Conservation (phyloP, 23 tunicate species). For the Diplosoma virens region DNA sequence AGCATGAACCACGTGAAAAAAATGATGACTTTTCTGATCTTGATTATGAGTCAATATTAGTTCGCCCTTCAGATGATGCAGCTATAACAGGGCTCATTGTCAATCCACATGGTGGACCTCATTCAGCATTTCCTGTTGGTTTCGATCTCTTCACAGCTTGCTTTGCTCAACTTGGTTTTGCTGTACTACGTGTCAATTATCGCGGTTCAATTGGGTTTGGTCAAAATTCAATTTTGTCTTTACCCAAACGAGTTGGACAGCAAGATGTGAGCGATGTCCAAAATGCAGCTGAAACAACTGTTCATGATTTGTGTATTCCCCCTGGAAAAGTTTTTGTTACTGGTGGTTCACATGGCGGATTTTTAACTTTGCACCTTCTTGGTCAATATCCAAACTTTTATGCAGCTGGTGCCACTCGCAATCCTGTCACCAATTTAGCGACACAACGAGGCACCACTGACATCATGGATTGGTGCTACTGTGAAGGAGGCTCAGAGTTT, state of each 20-base stretch:
- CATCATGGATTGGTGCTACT: slow-evolving; percentile 80
- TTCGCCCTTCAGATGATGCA: slow-evolving; percentile 29
- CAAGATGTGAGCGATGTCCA: slow-evolving; percentile 88
- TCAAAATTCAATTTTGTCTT: slow-evolving; percentile 49
- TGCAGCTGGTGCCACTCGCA: slow-evolving; percentile 61
- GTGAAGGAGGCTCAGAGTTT: slow-evolving; percentile 48
- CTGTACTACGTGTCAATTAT: slow-evolving; percentile 67
- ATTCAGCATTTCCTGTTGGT: slow-evolving; percentile 22
- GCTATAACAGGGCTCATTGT: slow-evolving; percentile 37
- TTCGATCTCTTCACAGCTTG: slow-evolving; percentile 43
- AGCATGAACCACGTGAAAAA: slow-evolving; percentile 31
- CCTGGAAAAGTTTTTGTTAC: slow-evolving; percentile 39
- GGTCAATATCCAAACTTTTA: slow-evolving; percentile 90
- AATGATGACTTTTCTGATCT: slow-evolving; percentile 51
- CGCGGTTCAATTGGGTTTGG: slow-evolving; percentile 88
- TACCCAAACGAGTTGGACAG: slow-evolving; percentile 58
- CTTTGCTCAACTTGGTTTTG: slow-evolving; percentile 54
- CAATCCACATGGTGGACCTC: slow-evolving; percentile 93
- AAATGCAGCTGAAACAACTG: slow-evolving; percentile 49
- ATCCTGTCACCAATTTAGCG: slow-evolving; percentile 77
- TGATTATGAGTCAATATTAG: slow-evolving; percentile 55
- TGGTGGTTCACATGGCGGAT: slow-evolving; percentile 99
- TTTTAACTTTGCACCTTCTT: slow-evolving; percentile 85
- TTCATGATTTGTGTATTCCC: slow-evolving; percentile 1
- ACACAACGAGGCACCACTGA: slow-evolving; percentile 51